These are phyloP conservation scores for Aproaerema taeniolella DNA, from an alignment of 2,888 invertebrate species.

Conservation along the genomic window DNA sequence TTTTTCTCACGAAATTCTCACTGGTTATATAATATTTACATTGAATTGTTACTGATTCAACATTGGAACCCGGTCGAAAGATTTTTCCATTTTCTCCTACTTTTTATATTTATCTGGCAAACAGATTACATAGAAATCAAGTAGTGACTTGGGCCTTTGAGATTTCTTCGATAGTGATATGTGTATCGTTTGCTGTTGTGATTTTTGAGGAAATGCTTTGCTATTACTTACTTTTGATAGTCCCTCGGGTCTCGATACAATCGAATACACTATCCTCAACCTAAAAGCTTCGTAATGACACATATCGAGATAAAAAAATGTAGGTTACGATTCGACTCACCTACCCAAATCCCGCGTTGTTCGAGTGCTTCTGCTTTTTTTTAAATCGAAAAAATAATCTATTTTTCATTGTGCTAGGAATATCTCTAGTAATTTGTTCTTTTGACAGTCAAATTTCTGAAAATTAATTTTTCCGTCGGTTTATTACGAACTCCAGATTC, in stretches of 20 bases:
- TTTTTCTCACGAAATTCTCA: no score
- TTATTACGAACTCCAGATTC: no score
- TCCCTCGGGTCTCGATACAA: conserved; percentile 29
- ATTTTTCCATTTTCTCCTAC: background rate
- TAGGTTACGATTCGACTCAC: no score
- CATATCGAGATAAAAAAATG: conserved; percentile 20
- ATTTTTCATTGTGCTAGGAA: no score
- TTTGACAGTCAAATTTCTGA: no score
- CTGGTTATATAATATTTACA: no score
- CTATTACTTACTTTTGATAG: conserved; percentile 24
- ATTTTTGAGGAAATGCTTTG: conserved; percentile 30
- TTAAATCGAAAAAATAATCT: no score
- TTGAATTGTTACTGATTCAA: no score
- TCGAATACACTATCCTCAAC: conserved; percentile 18
- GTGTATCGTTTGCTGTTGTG: conserved; percentile 26
- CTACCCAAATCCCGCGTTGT: no score
- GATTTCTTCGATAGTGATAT: conserved; percentile 1
- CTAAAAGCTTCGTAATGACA: conserved; percentile 21
- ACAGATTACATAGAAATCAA: conserved; percentile 32
- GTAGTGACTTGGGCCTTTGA: conserved; percentile 16
- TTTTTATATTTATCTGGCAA: conserved; percentile 12
- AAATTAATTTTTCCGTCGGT: no score
- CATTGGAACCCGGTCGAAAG: background rate
- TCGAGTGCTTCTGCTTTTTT: no score
- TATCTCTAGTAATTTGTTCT: no score